These are phyloP conservation scores for Eupithecia subumbrata DNA, from an alignment of 2,888 invertebrate species.

Conservation along the genomic window DNA sequence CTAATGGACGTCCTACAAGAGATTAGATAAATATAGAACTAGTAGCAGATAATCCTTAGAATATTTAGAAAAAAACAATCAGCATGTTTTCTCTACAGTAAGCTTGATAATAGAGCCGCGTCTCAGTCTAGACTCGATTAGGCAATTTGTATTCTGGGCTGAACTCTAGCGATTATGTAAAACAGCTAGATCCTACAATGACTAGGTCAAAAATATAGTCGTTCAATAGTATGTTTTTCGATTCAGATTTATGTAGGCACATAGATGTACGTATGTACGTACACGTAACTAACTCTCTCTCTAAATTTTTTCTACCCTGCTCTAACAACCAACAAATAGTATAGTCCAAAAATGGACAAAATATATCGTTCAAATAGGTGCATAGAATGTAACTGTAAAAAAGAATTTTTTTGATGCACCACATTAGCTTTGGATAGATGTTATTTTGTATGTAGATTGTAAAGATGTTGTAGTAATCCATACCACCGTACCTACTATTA, in stretches of 20 bases:
- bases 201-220: neutral
- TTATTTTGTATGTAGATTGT: no score
- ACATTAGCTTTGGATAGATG: no score
- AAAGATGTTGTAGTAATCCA: no score
- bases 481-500: no score
- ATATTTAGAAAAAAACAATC: neutral
- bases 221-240: neutral
- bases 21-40: neutral
- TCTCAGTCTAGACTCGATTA: neutral
- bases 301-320: no score
- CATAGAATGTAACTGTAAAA: no score
- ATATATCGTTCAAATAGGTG: no score
- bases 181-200: neutral
- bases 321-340: no score
- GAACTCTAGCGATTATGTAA: slow-evolving; percentile 2
- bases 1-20: slow-evolving; percentile 5
- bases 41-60: neutral
- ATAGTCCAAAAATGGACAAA: no score
- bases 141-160: slow-evolving; percentile 6
- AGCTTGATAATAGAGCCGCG: neutral
- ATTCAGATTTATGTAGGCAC: neutral
- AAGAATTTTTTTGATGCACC: no score
- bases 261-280: no score
- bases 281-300: no score
- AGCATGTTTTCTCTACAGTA: neutral